phyloP scores from a whole-genome alignment of 1,140 invertebrate species.

The Bacillus rossius region DNA sequence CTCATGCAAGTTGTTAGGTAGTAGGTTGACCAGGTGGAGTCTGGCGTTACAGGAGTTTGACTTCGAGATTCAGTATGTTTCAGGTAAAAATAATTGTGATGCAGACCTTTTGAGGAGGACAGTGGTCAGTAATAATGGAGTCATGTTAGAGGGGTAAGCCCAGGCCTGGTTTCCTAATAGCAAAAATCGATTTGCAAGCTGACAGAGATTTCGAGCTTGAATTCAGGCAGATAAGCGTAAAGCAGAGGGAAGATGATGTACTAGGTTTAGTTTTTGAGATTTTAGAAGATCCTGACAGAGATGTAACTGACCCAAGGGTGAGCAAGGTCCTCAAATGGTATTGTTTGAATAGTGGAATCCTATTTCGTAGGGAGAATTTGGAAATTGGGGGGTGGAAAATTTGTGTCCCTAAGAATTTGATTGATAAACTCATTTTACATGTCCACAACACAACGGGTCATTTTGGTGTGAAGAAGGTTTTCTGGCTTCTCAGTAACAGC shows the following conservation, averaged over 20 bases:
- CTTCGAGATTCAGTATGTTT: conserved; percentile 36
- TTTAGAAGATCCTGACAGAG: not conserved
- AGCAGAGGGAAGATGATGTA: not conserved
- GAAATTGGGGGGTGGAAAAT: not conserved
- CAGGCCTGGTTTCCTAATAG: not conserved
- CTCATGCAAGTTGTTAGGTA: conserved; percentile 35
- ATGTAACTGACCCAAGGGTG: not conserved
- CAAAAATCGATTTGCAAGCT: not conserved
- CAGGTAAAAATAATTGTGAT: conserved; percentile 33
- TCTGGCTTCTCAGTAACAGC: not conserved
- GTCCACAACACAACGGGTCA: not conserved
- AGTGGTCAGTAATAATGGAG: not conserved
- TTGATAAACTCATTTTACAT: not conserved
- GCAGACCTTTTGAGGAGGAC: conserved; percentile 26
- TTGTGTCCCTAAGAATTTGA: not conserved
- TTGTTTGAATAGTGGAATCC: not conserved
- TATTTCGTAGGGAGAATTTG: not conserved
- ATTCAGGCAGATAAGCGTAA: not conserved
- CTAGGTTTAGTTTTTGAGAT: not conserved
- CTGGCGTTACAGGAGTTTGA: conserved; percentile 38
- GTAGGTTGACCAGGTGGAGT: conserved; percentile 41
- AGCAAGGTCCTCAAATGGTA: not conserved
- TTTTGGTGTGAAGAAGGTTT: not conserved
- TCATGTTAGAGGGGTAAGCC: not conserved
- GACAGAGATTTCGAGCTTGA: not conserved